Evolutionary conservation across 2,797 vertebrate genomes (phyloP), one percentile per base, ranked within the genome.

Genomic region (Sebastes miniatus): DNA sequence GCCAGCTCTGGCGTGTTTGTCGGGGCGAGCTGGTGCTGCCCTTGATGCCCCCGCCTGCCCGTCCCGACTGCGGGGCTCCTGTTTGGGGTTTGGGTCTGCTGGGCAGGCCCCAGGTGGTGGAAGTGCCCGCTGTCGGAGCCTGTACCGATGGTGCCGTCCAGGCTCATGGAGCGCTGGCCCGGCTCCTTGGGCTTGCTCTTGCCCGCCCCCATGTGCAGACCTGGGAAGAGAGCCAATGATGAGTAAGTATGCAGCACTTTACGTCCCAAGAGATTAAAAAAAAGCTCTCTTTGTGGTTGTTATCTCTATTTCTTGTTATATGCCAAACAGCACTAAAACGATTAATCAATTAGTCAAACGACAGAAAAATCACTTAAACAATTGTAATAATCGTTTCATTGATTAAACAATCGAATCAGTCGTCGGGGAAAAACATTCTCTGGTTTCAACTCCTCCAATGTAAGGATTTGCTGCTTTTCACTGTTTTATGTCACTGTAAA

Each of bases 111-210:
- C 89, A 96, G 92, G 4, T 96, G 95, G 24, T 95, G 95, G 4
- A 96, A 95, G 82, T 96, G 97, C 11, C 93, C 94, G 61, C 94
- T 92, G 86, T 95, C 94, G 0, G 94, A 94, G 82, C 95, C 94
- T 22, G 95, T 61, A 0, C 94, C 92, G 69, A 95, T 77, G 0
- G 96, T 34, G 14, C 97, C 96, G 74, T 99, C 98, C 94, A 98
- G 95, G 91, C 98, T 99, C 95, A 97, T 97, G 84, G 98, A 97
- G 85, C 98, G 96, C 94, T 97, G 97, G 90, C 96, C 96, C 2
- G 97, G 93, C 84, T 99, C 98, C 92, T 97, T 98, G 90, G 97
- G 96, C 91, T 99, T 99, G 94, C 98, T 99, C 94, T 98, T 99
- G 90, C 96, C 96, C 87, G 96, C 97, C 94, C 98, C 98, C 98